Percentiles rank a stretch among this genome's conserved stretches.
Evolutionary conservation across 2,797 vertebrate species (phyloP).

Genomic region (Chromis chromis): DNA sequence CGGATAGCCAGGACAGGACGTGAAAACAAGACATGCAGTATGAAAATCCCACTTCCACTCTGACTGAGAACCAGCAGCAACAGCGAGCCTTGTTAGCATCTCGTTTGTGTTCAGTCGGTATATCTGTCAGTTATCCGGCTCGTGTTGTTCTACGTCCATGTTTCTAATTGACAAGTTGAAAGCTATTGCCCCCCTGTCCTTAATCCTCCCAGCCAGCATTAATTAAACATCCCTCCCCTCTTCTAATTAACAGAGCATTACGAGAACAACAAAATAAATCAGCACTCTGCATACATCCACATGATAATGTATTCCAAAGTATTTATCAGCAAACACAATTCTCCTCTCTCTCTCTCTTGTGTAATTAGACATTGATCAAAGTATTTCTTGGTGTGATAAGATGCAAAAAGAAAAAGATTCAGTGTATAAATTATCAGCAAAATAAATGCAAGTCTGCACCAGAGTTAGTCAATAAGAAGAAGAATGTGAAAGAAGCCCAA

Average conservation of each 20-base stretch:
- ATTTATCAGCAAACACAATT: constrained; percentile 61
- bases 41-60: neutral
- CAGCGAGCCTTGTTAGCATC: constrained; percentile 42
- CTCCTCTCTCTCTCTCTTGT: constrained; percentile 47
- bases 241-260: constrained; percentile 81
- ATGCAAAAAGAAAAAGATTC: constrained; percentile 39
- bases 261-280: constrained; percentile 77
- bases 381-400: constrained; percentile 75
- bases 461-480: constrained; percentile 51
- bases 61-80: neutral
- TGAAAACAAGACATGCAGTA: too few species aligned
- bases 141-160: constrained; percentile 61
- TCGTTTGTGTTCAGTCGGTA: constrained; percentile 50
- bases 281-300: constrained; percentile 60
- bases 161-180: constrained; percentile 79
- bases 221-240: constrained; percentile 79
- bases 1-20: too few species aligned
- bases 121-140: constrained; percentile 63
- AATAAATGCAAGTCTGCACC: constrained; percentile 54
- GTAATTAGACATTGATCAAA: constrained; percentile 82
- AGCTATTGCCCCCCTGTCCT: constrained; percentile 58
- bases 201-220: constrained; percentile 70
- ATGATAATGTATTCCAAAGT: constrained; percentile 70
- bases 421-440: constrained; percentile 62
- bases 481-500: constrained; percentile 30